phyloP scores from a whole-genome alignment of 2,797 vertebrate genomes.

The Leptatherina wallacei region DNA sequence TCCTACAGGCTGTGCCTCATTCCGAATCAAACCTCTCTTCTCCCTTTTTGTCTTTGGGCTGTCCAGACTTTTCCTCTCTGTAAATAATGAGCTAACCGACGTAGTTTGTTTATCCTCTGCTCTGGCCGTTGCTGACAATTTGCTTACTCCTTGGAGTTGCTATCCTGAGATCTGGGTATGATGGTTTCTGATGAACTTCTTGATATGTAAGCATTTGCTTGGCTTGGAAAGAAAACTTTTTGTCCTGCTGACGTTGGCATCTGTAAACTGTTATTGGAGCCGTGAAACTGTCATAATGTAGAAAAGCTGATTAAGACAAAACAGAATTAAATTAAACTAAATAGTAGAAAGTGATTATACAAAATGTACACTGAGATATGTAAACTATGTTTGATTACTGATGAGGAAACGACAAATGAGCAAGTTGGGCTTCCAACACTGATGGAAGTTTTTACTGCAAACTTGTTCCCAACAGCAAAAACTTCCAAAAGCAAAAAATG shows the following conservation, averaged over 20 bases:
- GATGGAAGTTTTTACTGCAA: background rate
- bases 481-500: background rate
- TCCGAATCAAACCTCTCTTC: constrained; percentile 43
- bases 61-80: constrained; percentile 22
- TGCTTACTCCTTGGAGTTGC: constrained; percentile 2
- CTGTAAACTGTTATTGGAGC: constrained; percentile 2
- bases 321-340: background rate
- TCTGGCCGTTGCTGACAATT: constrained; percentile 9
- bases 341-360: too few relatives aligned
- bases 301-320: constrained; percentile 6
- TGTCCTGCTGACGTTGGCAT: constrained; percentile 19
- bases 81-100: constrained; percentile 26
- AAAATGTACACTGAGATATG: background rate
- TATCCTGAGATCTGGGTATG: constrained; percentile 21
- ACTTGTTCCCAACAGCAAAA: background rate
- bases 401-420: background rate
- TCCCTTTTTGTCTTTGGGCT: constrained; percentile 16
- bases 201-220: constrained; percentile 16
- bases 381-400: background rate
- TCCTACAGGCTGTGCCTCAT: constrained; percentile 38
- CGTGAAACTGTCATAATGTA: constrained; percentile 15
- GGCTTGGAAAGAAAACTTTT: constrained; percentile 44
- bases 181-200: constrained; percentile 17
- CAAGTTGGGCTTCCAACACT: background rate
- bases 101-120: constrained; percentile 35